phyloP scores from a whole-genome alignment of 2,797 vertebrate species.

The Pempheris klunzingeri region DNA sequence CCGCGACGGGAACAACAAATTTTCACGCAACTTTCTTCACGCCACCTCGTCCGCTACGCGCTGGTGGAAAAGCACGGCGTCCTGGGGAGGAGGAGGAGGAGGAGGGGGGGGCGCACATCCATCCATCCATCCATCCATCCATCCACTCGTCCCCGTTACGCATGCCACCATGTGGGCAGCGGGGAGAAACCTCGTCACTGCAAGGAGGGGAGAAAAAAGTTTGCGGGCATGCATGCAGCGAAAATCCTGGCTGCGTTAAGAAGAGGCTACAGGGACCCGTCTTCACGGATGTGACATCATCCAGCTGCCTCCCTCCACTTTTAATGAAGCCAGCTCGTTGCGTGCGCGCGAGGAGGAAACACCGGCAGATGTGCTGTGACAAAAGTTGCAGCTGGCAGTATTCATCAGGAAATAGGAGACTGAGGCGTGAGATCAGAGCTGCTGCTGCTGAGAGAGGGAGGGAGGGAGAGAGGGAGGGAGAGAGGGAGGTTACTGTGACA shows the following conservation, averaged over 20 bases:
- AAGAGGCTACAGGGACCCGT: slow-evolving; percentile 50
- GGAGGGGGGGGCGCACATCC: slow-evolving; percentile 61
- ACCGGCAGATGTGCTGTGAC: slow-evolving; percentile 56
- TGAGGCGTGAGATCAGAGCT: slow-evolving; percentile 17
- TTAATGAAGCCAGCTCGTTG: slow-evolving; percentile 43
- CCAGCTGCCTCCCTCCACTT: slow-evolving; percentile 58
- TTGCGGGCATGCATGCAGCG: slow-evolving; percentile 69
- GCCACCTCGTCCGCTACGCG: slow-evolving; percentile 71
- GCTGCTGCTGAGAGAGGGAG: slow-evolving; percentile 6
- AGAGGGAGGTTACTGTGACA: not conserved
- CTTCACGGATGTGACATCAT: slow-evolving; percentile 91
- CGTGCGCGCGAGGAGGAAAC: slow-evolving; percentile 24
- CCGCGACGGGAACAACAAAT: slow-evolving; percentile 3
- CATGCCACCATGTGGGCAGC: slow-evolving; percentile 67
- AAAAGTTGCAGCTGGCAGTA: slow-evolving; percentile 72
- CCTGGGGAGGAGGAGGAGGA: slow-evolving; percentile 64
- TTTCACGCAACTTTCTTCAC: slow-evolving; percentile 71
- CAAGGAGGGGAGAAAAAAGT: slow-evolving; percentile 81
- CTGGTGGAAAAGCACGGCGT: slow-evolving; percentile 69
- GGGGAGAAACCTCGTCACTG: slow-evolving; percentile 70
- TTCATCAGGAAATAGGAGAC: slow-evolving; percentile 31
- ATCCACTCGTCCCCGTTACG: slow-evolving; percentile 71
- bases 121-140: slow-evolving; percentile 71
- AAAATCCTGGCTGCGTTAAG: slow-evolving; percentile 33
- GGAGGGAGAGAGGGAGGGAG: not conserved